phyloP scores from a whole-genome alignment of 2,797 vertebrate genomes.

The Vireo griseus region DNA sequence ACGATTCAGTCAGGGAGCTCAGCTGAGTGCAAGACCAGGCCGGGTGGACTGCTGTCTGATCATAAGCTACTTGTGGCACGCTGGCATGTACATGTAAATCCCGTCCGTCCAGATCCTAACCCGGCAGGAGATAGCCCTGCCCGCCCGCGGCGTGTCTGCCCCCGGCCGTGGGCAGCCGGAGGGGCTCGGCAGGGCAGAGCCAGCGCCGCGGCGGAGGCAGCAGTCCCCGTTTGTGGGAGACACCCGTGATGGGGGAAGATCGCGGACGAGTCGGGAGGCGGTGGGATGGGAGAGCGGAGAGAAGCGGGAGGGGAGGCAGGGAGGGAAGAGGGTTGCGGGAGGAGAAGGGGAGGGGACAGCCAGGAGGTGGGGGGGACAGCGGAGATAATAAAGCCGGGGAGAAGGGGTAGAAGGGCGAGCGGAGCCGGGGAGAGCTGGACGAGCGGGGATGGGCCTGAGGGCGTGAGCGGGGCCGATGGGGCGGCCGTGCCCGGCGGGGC shows the following conservation, averaged over 20 bases:
- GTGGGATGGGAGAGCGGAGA: not conserved
- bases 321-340: not conserved
- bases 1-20: fast-evolving
- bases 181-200: not conserved
- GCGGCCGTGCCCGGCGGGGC: not conserved
- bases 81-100: fast-evolving
- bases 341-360: constrained; percentile 1
- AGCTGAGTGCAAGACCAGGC: not conserved
- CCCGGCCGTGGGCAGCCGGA: not conserved
- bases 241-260: fast-evolving
- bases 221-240: too few species aligned
- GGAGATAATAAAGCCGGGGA: not conserved
- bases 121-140: not conserved
- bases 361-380: not conserved
- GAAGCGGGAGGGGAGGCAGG: not conserved
- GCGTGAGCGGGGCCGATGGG: not conserved
- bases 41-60: not conserved
- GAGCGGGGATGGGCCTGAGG: not conserved
- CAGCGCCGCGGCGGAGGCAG: not conserved
- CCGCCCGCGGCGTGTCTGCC: not conserved
- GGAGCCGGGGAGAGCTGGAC: not conserved
- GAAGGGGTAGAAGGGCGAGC: not conserved
- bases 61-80: fast-evolving
- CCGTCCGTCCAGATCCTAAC: fast-evolving
- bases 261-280: too few species aligned